phyloP scores from a whole-genome alignment of 2,113 vertebrate species.

The Pangasianodon hypophthalmus region DNA sequence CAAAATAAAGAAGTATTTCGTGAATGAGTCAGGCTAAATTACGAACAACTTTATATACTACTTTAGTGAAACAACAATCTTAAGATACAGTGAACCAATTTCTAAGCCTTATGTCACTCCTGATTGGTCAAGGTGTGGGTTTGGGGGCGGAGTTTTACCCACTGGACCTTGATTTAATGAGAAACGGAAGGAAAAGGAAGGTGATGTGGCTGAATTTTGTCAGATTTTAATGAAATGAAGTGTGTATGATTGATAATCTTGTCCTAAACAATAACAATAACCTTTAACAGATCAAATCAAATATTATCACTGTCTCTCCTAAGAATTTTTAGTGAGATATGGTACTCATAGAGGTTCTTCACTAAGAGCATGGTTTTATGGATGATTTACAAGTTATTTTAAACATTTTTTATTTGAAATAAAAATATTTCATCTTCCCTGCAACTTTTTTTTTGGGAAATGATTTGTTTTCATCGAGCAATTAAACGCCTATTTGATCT shows the following conservation, averaged over 20 bases:
- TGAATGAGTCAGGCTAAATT: background rate
- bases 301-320: background rate
- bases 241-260: background rate
- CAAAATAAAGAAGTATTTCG: background rate
- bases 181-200: background rate
- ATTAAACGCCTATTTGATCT: conserved; percentile 78
- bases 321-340: background rate
- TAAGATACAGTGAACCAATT: background rate
- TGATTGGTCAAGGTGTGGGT: background rate
- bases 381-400: background rate
- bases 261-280: background rate
- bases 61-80: background rate
- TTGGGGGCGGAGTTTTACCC: background rate
- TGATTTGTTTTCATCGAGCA: conserved; percentile 75
- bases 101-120: background rate
- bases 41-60: background rate
- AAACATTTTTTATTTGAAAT: too few relatives aligned
- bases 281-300: background rate
- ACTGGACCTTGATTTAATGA: background rate
- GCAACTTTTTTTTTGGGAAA: conserved; percentile 64
- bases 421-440: background rate
- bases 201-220: background rate
- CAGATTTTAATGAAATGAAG: background rate
- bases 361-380: background rate
- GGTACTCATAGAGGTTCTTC: background rate